phyloP scores from a whole-genome alignment of 2,113 vertebrate species.

The Odocoileus hemionus region DNA sequence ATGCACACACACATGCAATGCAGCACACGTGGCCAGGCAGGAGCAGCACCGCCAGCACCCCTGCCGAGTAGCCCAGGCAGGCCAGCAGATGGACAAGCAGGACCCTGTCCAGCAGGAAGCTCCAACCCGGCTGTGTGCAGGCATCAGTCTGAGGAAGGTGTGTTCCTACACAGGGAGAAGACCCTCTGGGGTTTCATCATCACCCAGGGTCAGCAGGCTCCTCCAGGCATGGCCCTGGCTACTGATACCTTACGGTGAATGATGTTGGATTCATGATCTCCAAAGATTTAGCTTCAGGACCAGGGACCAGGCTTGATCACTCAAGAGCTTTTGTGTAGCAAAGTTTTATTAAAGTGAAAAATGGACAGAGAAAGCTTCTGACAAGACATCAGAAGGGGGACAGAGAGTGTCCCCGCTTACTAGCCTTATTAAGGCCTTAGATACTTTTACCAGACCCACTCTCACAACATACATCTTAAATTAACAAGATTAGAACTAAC shows the following conservation, averaged over 20 bases:
- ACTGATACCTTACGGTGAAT: not conserved
- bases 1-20: not conserved
- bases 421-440: not conserved
- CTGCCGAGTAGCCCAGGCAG: not conserved
- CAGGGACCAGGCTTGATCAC: not conserved
- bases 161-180: not conserved
- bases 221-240: not conserved
- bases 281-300: not conserved
- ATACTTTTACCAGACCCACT: not conserved
- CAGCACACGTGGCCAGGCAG: not conserved
- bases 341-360: not conserved
- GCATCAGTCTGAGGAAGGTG: not conserved
- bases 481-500: not conserved
- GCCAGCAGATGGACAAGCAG: not conserved
- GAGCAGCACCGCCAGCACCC: not conserved
- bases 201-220: not conserved
- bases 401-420: not conserved
- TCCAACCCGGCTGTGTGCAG: not conserved
- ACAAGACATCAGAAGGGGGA: not conserved
- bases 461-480: not conserved
- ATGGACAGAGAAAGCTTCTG: not conserved
- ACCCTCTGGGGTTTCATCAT: not conserved
- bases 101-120: not conserved
- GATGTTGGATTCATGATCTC: not conserved
- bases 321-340: not conserved